These are phyloP conservation scores for Apis florea DNA, from an alignment of 1,140 invertebrate genomes.

Conservation along the genomic window DNA sequence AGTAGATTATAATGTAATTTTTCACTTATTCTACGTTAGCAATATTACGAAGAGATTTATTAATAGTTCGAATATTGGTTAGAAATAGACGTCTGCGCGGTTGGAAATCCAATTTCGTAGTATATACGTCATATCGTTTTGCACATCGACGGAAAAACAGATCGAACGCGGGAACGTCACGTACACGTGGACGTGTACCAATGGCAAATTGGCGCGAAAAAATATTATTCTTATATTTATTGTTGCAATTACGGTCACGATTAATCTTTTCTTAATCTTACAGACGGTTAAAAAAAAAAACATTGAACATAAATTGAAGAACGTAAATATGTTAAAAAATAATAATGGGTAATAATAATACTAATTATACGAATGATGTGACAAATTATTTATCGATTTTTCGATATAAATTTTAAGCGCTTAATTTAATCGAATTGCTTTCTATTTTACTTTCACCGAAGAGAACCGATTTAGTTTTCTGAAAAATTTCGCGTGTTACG, in stretches of 20 bases:
- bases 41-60: background rate
- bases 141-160: conserved; percentile 6
- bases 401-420: background rate
- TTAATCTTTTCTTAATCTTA: background rate
- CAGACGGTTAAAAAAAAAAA: no score
- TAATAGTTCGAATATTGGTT: no score
- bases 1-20: background rate
- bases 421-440: background rate
- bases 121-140: background rate
- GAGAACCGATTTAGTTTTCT: background rate
- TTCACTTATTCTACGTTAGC: background rate
- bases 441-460: conserved; percentile 29
- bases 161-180: conserved; percentile 36
- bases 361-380: background rate
- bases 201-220: conserved; percentile 60
- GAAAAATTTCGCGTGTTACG: conserved; percentile 25
- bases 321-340: no score
- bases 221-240: conserved; percentile 7
- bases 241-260: no score
- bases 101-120: conserved; percentile 9
- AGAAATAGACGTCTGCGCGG: background rate
- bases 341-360: background rate
- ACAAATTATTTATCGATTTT: background rate
- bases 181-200: conserved; percentile 49
- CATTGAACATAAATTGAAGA: no score